Evolutionary conservation across 2,113 vertebrate species (phyloP), one percentile per base, ranked within the genome.

Genomic region (Otis tarda): DNA sequence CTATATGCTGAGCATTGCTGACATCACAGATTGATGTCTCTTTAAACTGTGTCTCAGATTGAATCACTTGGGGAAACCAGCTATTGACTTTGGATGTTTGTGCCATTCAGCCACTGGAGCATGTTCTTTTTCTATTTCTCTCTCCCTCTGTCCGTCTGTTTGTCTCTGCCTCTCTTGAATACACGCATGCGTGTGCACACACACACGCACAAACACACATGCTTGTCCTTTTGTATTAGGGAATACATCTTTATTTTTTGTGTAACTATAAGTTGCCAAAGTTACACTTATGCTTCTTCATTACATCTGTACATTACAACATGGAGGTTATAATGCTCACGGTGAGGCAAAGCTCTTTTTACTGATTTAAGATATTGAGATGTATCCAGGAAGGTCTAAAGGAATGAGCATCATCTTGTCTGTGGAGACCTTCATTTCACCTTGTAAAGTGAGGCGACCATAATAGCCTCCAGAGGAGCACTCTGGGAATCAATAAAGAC

Each of bases 11-110:
- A 96, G 43, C 43, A 70, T 87, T 71, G 98, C 98, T 98, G 99
- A 98, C 98, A 98, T 98, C 93, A 89, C 97, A 98, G 98, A 99
- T 98, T 98, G 98, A 98, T 98, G 98, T 98, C 97, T 99, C 98
- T 98, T 98, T 98, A 98, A 98, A 98, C 95, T 95, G 88, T 89
- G 95, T 98, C 98, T 97, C 96, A 93, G 97, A 97, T 97, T 96
- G 96, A 97, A 96, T 97, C 98, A 98, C 98, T 97, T 97, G 97
- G 98, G 98, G 98, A 98, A 98, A 98, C 43, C 95, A 95, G 70
- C 94, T 98, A 98, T 98, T 96, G 98, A 98, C 98, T 98, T 95
- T 89, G 89, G 89, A 97, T 96, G 97, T 98, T 98, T 97, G 98
- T 97, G 95, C 94, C 69, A 31, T 94, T 87, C 96, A 94, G 95